Evolutionary conservation across 2,113 vertebrate genomes (phyloP), one percentile per base, ranked within the genome.

Genomic region (Datnioides undecimradiatus): DNA sequence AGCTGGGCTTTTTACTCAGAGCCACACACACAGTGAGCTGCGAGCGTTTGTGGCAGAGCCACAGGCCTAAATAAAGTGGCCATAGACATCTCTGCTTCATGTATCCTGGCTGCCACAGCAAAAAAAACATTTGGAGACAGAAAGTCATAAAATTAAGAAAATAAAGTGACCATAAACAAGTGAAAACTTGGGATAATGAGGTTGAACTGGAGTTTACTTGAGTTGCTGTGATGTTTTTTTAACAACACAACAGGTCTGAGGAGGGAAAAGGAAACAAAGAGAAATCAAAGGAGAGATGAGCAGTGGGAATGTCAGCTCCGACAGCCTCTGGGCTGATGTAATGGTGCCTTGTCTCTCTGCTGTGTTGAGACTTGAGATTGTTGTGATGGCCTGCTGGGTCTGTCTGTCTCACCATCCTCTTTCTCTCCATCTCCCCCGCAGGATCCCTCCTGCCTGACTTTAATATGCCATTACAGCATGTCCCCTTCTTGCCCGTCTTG

Each of bases 341-440:
- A 90, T 79, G 62, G 57, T 63, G 76, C 59, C 83, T 85, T 43
- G 73, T 84, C 68, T 80, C 60, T 86, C 80, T 86, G 68, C 73
- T 76, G 73, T 77, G 45, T 45, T 83, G 64, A 88, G 82, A 74
- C 74, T 73, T 73, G 31, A 86, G 71, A 83, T 85, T 89, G 84
- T 76, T 88, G 81, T 77, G 84, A 88, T 74, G 48, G 82, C 86
- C 85, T 82, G 79, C 89, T 90, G 89, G 40, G 81, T 80, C 73
- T 75, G 85, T 73, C 80, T 70, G 40, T 84, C 62, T 80, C 55
- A 70, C 63, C 55, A 54, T 65, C 59, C 36, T 59, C 62, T 43
- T 60, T 69, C 68, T 71, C 62, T 60, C 49, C 27, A 19, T 64
- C 68, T 76, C 57, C 70, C 79, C 84, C 55, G 64, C 71, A 76